Base-by-base conservation (phyloP, 35 echinoderm and acorn worm species). In the Lytechinus variegatus region DNA sequence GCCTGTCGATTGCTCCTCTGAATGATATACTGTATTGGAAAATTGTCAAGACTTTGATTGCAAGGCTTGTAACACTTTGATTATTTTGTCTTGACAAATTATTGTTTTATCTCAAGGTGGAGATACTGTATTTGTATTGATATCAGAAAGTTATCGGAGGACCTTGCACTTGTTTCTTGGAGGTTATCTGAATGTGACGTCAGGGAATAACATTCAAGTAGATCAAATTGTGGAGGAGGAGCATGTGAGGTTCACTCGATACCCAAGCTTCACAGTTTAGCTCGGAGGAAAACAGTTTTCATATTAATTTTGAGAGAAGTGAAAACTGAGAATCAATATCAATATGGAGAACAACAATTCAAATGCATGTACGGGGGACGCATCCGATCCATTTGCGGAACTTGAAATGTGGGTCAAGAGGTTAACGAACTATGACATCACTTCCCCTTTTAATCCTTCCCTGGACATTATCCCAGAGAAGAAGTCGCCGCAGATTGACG, bases 351-450 rank as follows among this genome's bases (percentile, higher is more conserved):
- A 93, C 92, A 93, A 27, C 24, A 93, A 93, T 54, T 55, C 92
- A 57, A 93, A 93, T 27, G 92, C 92, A 93, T 93, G 53, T 54
- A 55, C 92, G 9, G n/a, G 54, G 6, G 92, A 54, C 10, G 52
- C 16, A 0, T 21, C 92, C 11, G 92, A 93, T 28, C 92, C 92
- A 9, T 93, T 93, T 93, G 92, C 92, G 0, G 92, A 93, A 57
- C 53, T 93, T 3, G 92, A 93, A 57, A 54, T 93, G 52, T 93
- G 92, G 92, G 92, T 93, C 14, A 93, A 93, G 24, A 54, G 92
- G n/a, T 57, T 93, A 93, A 93, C 92, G 92, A 93, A 54, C 92
- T 93, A 93, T 57, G 92, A 93, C 27, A 55, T 93, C 52, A 55
- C 52, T 3, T 55, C 54, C 9, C 57, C 92, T 19, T 93, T 93